Percentiles rank a stretch among this genome's conserved stretches.
These are phyloP conservation scores for Isurus oxyrinchus DNA, from an alignment of 2,113 vertebrate species.

Conservation along the genomic window DNA sequence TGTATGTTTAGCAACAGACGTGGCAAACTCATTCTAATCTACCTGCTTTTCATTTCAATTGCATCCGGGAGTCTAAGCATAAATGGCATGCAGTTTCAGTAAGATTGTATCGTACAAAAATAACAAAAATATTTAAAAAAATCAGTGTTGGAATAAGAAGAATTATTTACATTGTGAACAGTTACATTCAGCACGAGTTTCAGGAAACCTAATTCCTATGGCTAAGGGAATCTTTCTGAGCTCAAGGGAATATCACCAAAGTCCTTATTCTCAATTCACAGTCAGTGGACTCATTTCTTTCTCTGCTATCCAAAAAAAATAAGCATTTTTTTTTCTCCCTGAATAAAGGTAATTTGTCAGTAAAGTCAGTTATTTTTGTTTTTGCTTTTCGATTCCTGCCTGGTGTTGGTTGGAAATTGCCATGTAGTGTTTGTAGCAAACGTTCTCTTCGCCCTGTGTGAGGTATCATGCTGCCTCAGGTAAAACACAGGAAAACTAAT, in stretches of 20 bases:
- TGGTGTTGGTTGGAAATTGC: neutral
- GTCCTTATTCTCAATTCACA: neutral
- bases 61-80: neutral
- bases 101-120: neutral
- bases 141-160: neutral
- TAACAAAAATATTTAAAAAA: neutral
- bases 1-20: neutral
- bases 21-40: neutral
- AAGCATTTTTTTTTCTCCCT: neutral
- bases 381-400: neutral
- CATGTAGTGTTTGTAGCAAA: neutral
- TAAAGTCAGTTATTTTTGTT: neutral
- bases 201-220: neutral
- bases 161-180: constrained; percentile 5
- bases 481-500: neutral
- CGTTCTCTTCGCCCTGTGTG: neutral
- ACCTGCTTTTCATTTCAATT: neutral
- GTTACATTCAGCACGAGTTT: neutral
- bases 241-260: neutral
- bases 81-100: neutral
- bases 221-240: neutral
- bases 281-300: neutral
- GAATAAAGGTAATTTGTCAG: neutral
- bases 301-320: neutral
- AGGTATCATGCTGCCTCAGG: neutral